Percentiles rank a stretch among this genome's conserved stretches.
Conservation (phyloP, 2,888 invertebrate species). For the Therioaphis trifolii region DNA sequence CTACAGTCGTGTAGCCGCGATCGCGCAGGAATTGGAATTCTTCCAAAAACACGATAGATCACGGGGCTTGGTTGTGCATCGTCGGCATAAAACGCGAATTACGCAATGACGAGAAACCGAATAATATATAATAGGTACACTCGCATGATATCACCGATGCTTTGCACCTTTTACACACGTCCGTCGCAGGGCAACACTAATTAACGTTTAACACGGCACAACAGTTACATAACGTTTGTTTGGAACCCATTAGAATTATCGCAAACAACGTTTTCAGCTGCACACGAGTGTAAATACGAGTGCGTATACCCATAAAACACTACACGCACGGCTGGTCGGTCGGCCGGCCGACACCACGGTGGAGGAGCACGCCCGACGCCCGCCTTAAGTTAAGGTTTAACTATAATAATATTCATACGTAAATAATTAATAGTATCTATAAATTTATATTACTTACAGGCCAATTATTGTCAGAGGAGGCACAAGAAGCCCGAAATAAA, state of each 20-base stretch:
- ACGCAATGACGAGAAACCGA: constrained; percentile 8
- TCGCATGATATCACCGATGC: not conserved
- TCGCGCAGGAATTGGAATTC: constrained; percentile 11
- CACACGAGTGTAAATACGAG: too few species aligned
- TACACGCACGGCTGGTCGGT: too few species aligned
- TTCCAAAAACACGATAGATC: constrained; percentile 36
- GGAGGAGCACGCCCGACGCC: too few species aligned
- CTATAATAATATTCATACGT: too few species aligned
- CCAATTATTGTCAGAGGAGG: too few species aligned
- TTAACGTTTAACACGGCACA: constrained; percentile 4
- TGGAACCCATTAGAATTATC: not conserved
- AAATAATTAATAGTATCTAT: too few species aligned
- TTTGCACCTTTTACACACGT: not conserved
- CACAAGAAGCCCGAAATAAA: too few species aligned
- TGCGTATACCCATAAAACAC: too few species aligned
- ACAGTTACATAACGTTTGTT: constrained; percentile 36
- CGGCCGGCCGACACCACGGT: too few species aligned
- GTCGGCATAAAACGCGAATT: constrained; percentile 26
- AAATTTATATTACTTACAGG: too few species aligned
- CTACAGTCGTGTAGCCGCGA: not conserved
- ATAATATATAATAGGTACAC: not conserved
- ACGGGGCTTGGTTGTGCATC: not conserved
- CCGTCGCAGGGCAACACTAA: constrained; percentile 17
- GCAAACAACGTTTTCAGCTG: not conserved
- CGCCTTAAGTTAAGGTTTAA: too few species aligned